A percentile compares a stretch with the other conserved stretches of the same genome.
These are phyloP conservation scores for Anoplius nigerrimus DNA, from an alignment of 2,888 invertebrate genomes.

Conservation along the genomic window DNA sequence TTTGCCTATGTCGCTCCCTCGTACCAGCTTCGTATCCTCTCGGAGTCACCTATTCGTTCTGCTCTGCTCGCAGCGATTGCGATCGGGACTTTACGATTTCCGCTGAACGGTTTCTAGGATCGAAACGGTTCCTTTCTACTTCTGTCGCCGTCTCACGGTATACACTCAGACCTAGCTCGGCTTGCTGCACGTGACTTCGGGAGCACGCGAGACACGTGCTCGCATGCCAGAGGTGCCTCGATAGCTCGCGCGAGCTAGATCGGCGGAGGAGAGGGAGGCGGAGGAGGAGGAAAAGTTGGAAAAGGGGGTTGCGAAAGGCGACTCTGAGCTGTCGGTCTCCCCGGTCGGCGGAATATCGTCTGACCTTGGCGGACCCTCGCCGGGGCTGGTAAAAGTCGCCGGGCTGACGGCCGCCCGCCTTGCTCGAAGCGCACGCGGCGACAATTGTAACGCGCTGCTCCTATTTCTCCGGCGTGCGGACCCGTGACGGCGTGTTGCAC, in stretches of 20 bases:
- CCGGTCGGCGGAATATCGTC: slow-evolving; percentile 33
- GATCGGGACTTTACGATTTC: slow-evolving; percentile 18
- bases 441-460: slow-evolving; percentile 36
- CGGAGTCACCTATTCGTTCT: too few relatives aligned
- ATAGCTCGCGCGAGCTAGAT: neutral
- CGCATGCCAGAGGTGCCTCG: slow-evolving; percentile 51
- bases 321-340: slow-evolving; percentile 9
- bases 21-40: too few relatives aligned
- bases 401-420: slow-evolving; percentile 17
- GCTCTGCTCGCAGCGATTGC: neutral
- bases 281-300: slow-evolving; percentile 48
- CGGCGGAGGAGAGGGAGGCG: neutral
- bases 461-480: slow-evolving; percentile 20
- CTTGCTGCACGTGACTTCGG: slow-evolving; percentile 54
- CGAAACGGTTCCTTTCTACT: slow-evolving; percentile 30
- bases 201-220: slow-evolving; percentile 56
- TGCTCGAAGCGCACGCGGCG: slow-evolving; percentile 34
- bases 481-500: neutral
- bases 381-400: slow-evolving; percentile 8
- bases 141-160: slow-evolving; percentile 42
- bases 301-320: slow-evolving; percentile 54
- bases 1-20: too few relatives aligned
- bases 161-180: slow-evolving; percentile 3
- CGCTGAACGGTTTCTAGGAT: slow-evolving; percentile 16
- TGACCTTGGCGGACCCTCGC: slow-evolving; percentile 52